A percentile compares a stretch with the other conserved stretches of the same genome.
Evolutionary conservation across 2,888 invertebrate species (phyloP).

Genomic region (Acleris emargana): DNA sequence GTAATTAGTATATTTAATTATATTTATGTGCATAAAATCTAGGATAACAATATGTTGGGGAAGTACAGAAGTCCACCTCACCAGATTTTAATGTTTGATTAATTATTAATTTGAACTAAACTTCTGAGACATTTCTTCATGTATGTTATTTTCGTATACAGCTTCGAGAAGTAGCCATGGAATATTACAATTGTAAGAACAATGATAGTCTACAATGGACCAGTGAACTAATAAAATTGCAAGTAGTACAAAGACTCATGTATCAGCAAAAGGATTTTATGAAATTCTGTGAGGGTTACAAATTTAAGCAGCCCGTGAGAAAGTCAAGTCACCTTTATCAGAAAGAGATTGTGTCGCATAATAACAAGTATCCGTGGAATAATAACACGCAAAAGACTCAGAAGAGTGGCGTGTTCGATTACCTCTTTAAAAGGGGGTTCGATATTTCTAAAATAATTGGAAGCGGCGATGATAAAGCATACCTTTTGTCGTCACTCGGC

Average conservation of each 20-base stretch:
- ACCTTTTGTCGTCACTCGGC: constrained; percentile 58
- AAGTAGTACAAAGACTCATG: constrained; percentile 68
- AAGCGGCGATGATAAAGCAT: constrained; percentile 53
- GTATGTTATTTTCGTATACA: constrained; percentile 54
- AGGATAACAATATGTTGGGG: too few species aligned
- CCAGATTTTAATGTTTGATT: too few species aligned
- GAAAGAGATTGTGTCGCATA: constrained; percentile 63
- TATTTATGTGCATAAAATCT: too few species aligned
- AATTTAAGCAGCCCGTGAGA: constrained; percentile 57
- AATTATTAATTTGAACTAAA: too few species aligned
- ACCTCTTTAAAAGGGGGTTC: constrained; percentile 65
- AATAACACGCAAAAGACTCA: constrained; percentile 64
- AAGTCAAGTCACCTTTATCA: constrained; percentile 51
- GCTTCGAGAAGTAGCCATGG: constrained; percentile 89
- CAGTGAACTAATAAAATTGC: constrained; percentile 69
- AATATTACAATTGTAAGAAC: constrained; percentile 87
- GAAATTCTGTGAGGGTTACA: constrained; percentile 67
- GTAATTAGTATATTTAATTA: constrained; percentile 35
- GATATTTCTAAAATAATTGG: constrained; percentile 58
- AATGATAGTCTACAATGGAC: constrained; percentile 77
- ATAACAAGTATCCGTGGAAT: constrained; percentile 75
- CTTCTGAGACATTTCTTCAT: background rate
- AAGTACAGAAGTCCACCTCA: too few species aligned
- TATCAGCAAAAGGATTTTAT: constrained; percentile 70
- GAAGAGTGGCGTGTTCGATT: constrained; percentile 60